Percentiles rank a stretch among this genome's conserved stretches.
phyloP scores from a whole-genome alignment of 2,888 invertebrate species.

The Monoplex corrugatus region DNA sequence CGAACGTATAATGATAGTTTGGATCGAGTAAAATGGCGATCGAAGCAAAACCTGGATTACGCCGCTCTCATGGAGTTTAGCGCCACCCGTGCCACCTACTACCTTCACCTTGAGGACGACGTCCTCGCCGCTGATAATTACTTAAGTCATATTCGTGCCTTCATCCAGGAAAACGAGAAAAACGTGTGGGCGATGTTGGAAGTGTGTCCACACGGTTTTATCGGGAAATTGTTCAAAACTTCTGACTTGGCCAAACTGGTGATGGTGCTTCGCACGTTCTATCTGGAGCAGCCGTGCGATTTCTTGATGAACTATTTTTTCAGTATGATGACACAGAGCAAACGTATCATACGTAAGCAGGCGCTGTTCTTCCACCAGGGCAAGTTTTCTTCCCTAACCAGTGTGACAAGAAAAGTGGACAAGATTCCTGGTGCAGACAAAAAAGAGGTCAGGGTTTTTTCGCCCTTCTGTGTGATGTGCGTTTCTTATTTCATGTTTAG shows the following conservation, averaged over 20 bases:
- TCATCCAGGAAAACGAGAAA: slow-evolving; percentile 13
- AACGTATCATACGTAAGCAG: background rate
- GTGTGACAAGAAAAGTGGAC: slow-evolving; percentile 31
- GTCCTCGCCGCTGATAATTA: slow-evolving; percentile 77
- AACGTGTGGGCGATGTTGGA: slow-evolving; percentile 65
- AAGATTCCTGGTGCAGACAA: background rate
- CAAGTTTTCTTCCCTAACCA: slow-evolving; percentile 35
- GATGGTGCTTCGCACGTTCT: slow-evolving; percentile 75
- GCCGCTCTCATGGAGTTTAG: slow-evolving; percentile 79
- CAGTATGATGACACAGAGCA: slow-evolving; percentile 57
- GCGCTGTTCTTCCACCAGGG: slow-evolving; percentile 46
- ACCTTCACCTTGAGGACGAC: slow-evolving; percentile 79
- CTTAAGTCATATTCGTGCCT: slow-evolving; percentile 73
- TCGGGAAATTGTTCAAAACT: slow-evolving; percentile 67
- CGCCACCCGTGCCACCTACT: slow-evolving; percentile 60
- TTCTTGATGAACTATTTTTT: slow-evolving; percentile 61
- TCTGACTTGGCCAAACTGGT: slow-evolving; percentile 63
- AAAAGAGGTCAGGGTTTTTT: background rate
- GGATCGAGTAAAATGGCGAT: slow-evolving; percentile 79
- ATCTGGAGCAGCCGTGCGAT: slow-evolving; percentile 68
- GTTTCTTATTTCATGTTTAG: too few relatives aligned
- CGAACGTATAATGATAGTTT: slow-evolving; percentile 77
- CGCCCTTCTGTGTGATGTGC: too few relatives aligned
- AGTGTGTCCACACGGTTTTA: slow-evolving; percentile 67
- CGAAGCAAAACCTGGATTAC: slow-evolving; percentile 82